These are phyloP conservation scores for Zapornia atra DNA, from an alignment of 2,113 vertebrate species.

Conservation along the genomic window DNA sequence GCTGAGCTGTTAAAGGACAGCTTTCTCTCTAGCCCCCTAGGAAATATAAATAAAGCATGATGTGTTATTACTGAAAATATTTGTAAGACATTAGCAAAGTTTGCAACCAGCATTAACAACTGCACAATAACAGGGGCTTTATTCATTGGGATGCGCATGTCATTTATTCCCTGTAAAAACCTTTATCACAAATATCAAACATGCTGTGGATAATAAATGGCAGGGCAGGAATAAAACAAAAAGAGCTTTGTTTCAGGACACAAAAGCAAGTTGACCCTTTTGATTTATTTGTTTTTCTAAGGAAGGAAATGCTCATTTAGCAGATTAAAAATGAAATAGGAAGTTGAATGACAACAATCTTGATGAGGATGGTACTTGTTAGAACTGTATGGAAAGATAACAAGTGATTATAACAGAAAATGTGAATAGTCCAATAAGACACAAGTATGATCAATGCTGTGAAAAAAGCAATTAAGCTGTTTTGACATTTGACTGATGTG, in stretches of 20 bases:
- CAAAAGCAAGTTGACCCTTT: conserved; percentile 44
- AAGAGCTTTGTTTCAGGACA: conserved; percentile 41
- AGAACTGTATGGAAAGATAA: conserved; percentile 11
- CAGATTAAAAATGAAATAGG: conserved; percentile 47
- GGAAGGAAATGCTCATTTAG: conserved; percentile 54
- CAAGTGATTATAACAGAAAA: conserved; percentile 21
- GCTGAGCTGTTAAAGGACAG: not conserved
- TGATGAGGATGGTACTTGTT: conserved; percentile 46
- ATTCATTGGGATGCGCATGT: conserved; percentile 9
- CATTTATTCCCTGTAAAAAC: conserved; percentile 63
- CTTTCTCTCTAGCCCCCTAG: not conserved
- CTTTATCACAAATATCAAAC: conserved; percentile 45
- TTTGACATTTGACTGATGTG: conserved; percentile 39
- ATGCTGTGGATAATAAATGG: conserved; percentile 21
- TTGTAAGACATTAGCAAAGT: not conserved
- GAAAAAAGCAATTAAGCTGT: conserved; percentile 46
- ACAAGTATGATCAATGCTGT: conserved; percentile 30
- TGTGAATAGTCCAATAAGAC: not conserved
- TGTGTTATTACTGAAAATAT: conserved; percentile 5
- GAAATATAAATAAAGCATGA: not conserved
- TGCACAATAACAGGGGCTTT: conserved; percentile 30
- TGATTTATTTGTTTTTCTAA: conserved; percentile 55
- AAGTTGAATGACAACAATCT: conserved; percentile 31
- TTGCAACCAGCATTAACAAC: not conserved
- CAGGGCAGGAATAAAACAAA: conserved; percentile 45